Base-by-base conservation (phyloP, 2,797 vertebrate genomes). In the Xerus rutilus region DNA sequence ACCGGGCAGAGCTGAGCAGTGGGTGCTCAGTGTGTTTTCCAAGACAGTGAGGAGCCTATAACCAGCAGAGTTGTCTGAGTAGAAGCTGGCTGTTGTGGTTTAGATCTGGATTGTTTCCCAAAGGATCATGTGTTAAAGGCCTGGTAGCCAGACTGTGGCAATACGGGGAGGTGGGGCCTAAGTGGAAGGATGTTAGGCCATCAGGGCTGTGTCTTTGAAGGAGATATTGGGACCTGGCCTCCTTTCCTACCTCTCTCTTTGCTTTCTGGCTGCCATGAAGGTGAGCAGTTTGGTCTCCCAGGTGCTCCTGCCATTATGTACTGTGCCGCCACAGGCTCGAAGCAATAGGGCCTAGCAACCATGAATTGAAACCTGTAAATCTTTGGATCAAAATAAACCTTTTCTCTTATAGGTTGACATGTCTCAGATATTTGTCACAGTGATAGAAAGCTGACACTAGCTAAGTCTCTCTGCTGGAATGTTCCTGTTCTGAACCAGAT, bases 41-140 rank as follows among this genome's bases (percentile, higher is more conserved):
- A 15, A 69, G 78, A 49, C 57, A 2, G 0, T 0, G 8, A 57
- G n/a, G 39, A 65, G 13, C 30, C 8, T 20, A 0, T 0, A 13
- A 15, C 39, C 88, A 35, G 54, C 39, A 62, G 10, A 9, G 18
- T 14, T n/a, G 67, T 28, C 25, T 30, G 54, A 20, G 52, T 49
- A 3, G 65, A 74, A 6, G 21, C 8, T 52, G n/a, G 39, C 21
- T 54, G 39, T 14, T 74, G 4, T 45, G 30, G 12, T 87, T 47
- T 74, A 12, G 2, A 14, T 74, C 28, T 59, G 35, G 54, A 57
- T 23, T 74, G 30, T 88, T 88, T 45, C 11, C 18, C 57, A 49
- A 7, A 2, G 47, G 21, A 18, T 47, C 9, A 25, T 25, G 21
- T 39, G 30, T 11, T 45, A 20, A 76, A 49, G 20, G 30, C 4